These are phyloP conservation scores for Cercopithecus mona DNA, from an alignment of 2,113 vertebrate species.

Conservation along the genomic window DNA sequence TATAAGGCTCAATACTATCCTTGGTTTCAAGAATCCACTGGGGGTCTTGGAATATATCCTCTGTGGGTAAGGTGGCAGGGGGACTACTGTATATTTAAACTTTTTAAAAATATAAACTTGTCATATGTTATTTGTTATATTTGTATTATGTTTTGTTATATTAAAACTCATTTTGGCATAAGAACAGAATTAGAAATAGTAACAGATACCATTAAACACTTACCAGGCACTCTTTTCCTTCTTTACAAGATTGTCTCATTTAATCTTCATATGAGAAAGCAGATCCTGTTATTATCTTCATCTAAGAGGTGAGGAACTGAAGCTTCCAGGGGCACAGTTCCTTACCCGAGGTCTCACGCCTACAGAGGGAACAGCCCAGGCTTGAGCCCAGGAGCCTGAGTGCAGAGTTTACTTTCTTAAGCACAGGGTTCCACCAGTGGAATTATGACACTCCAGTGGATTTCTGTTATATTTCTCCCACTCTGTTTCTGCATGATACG, in stretches of 20 bases:
- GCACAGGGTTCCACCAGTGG: too few relatives aligned
- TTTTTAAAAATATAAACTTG: background rate
- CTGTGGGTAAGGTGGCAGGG: background rate
- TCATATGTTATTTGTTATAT: background rate
- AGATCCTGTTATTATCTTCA: background rate
- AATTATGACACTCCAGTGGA: too few relatives aligned
- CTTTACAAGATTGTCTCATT: background rate
- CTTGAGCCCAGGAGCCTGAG: background rate
- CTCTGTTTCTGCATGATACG: background rate
- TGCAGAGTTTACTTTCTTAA: background rate
- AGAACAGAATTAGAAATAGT: background rate
- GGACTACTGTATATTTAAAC: background rate
- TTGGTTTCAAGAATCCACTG: background rate
- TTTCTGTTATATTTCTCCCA: background rate
- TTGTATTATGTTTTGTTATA: background rate
- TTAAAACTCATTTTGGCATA: background rate
- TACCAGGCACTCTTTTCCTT: background rate
- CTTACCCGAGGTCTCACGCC: background rate
- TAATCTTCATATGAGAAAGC: background rate
- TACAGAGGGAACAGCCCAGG: background rate
- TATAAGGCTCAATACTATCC: background rate
- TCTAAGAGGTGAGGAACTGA: background rate
- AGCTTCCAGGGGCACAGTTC: too few relatives aligned
- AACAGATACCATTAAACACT: background rate
- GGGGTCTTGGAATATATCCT: background rate